Evolutionary conservation across 2,797 vertebrate species (phyloP).

Genomic region (Simalia tracyae): DNA sequence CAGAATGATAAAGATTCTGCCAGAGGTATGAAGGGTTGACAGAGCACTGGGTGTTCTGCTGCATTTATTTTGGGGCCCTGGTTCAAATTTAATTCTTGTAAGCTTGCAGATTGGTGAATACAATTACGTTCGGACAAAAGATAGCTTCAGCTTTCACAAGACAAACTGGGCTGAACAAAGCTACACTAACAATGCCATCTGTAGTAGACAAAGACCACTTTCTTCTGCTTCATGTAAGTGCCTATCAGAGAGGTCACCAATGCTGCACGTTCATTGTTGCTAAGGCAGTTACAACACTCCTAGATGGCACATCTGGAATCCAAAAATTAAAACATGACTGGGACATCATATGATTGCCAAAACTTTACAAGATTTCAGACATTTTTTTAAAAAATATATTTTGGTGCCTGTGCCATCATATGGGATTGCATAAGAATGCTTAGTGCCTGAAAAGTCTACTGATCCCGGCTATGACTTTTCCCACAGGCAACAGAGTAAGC

Average conservation of each 20-base stretch:
- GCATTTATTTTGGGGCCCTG: not conserved
- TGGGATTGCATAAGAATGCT: not conserved
- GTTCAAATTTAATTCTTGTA: not conserved
- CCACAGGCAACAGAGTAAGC: slow-evolving; percentile 34
- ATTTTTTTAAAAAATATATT: not conserved
- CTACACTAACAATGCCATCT: not conserved
- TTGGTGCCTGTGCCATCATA: not conserved
- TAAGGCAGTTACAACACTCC: not conserved
- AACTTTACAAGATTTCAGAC: not conserved
- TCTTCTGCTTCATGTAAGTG: not conserved
- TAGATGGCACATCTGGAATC: not conserved
- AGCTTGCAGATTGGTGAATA: not conserved
- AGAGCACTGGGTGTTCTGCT: not conserved
- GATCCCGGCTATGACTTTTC: slow-evolving; percentile 1
- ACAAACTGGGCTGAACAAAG: accelerated
- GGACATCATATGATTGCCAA: not conserved
- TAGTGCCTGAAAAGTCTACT: not conserved
- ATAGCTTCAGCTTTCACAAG: not conserved
- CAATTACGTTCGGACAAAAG: not conserved
- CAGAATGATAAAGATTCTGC: not conserved
- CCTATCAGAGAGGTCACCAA: slow-evolving; percentile 5
- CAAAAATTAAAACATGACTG: not conserved
- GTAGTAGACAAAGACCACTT: not conserved
- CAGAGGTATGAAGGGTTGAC: not conserved
- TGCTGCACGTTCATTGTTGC: not conserved